Base-by-base conservation (phyloP, 2,888 invertebrate genomes). In the Tribolium freemani region DNA sequence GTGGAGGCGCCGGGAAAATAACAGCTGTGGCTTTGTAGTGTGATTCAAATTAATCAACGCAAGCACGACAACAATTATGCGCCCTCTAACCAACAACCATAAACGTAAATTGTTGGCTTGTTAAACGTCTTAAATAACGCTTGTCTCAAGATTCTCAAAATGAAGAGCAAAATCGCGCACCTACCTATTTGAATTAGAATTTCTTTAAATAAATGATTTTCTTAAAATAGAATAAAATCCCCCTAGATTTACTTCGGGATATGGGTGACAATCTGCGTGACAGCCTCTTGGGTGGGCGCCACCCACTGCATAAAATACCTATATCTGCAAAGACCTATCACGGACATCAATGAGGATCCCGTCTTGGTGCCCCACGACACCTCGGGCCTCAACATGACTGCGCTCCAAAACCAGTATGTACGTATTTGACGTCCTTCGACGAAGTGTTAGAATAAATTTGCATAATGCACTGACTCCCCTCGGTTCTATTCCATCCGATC, bases 231-330 rank as follows among this genome's bases (percentile, higher is more conserved):
- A 46, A 46, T 38, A 46, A n/a, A n/a, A n/a, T n/a, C n/a, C 53
- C 8, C 75, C 60, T 88, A 96, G 95, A 94, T 96, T 84, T 95
- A 96, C 85, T 95, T 93, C 84, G 96, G 96, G 61, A 91, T 96
- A 73, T 94, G 95, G 88, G 94, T 96, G 74, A 96, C 94, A 45
- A 90, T 94, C 69, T 91, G 93, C 78, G 92, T 96, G 66, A 96
- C 96, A n/a, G 92, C 92, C 5, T 93, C 95, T 9, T 97, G 96
- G 96, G 96, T 96, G 54, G 95, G 95, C 0, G 93, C 95, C n/a
- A 96, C 96, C 0, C 96, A 97, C 84, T 94, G 95, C 85, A 93
- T 96, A 80, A 96, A 96, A 87, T 93, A 95, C 83, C 90, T 96
- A 84, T 96, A 94, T 83, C 88, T 93, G 81, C 84, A 89, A 86